A percentile compares a stretch with the other conserved stretches of the same genome.
Evolutionary conservation across 2,888 invertebrate genomes (phyloP).

Genomic region (Perizoma flavofasciatum): DNA sequence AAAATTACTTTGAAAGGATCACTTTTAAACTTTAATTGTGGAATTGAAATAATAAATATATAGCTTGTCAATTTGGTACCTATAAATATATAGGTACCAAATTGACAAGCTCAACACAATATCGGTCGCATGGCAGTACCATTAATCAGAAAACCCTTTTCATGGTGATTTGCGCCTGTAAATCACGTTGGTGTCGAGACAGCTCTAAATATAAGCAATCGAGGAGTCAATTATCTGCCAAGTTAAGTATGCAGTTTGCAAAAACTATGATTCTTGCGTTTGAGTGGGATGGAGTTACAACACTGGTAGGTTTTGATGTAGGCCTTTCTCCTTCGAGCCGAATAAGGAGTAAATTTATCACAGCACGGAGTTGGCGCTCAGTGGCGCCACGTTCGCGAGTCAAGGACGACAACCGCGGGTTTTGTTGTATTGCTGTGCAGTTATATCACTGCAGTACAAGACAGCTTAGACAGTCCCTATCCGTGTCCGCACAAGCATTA

Average conservation of each 20-base stretch:
- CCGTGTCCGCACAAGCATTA: slow-evolving; percentile 23
- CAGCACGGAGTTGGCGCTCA: slow-evolving; percentile 43
- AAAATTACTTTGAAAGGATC: too few species aligned
- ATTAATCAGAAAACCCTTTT: slow-evolving; percentile 54
- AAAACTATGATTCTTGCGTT: slow-evolving; percentile 41
- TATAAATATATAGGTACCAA: slow-evolving; percentile 23
- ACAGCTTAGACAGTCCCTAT: slow-evolving; percentile 33
- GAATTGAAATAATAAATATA: slow-evolving; percentile 32
- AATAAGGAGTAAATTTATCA: slow-evolving; percentile 53
- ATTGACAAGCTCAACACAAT: slow-evolving; percentile 36
- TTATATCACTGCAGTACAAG: slow-evolving; percentile 42
- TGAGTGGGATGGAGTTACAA: slow-evolving; percentile 48
- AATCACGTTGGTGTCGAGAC: slow-evolving; percentile 52
- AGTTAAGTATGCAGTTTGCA: slow-evolving; percentile 35
- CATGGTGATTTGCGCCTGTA: slow-evolving; percentile 56
- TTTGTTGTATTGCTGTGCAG: slow-evolving; percentile 46
- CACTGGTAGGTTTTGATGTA: slow-evolving; percentile 29
- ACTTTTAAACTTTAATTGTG: too few species aligned
- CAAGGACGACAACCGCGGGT: slow-evolving; percentile 62
- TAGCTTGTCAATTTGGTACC: slow-evolving; percentile 25
- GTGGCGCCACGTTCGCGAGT: slow-evolving; percentile 66
- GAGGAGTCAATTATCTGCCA: slow-evolving; percentile 38
- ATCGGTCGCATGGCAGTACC: slow-evolving; percentile 39
- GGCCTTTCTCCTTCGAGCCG: slow-evolving; percentile 44
- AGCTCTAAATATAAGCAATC: slow-evolving; percentile 33